Conservation (phyloP, 2,888 invertebrate species). For the Cataglyphis cursor region DNA sequence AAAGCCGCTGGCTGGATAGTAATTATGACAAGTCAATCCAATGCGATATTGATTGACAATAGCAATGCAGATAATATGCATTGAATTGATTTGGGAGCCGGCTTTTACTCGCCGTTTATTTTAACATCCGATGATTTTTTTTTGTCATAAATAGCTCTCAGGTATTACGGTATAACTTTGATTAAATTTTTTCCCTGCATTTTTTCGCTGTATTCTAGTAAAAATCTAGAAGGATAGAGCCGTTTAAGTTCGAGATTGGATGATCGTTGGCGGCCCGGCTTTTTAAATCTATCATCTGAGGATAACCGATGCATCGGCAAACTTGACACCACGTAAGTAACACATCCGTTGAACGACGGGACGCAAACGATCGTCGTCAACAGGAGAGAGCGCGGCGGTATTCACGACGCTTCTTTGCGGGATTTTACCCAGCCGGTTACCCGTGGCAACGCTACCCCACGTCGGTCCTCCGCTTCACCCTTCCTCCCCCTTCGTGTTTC, state of each 20-base stretch:
- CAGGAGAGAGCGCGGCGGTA: constrained; percentile 19
- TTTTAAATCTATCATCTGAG: background rate
- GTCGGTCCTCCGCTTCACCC: constrained; percentile 58
- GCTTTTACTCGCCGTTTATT: constrained; percentile 25
- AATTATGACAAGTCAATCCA: background rate
- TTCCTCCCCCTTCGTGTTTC: constrained; percentile 54
- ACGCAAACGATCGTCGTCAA: constrained; percentile 53
- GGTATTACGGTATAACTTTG: background rate
- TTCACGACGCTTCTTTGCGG: constrained; percentile 84
- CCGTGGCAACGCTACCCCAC: constrained; percentile 82
- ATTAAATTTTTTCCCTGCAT: background rate
- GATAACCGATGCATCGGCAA: background rate
- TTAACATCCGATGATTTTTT: constrained; percentile 12
- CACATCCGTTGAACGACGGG: constrained; percentile 6
- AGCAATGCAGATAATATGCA: constrained; percentile 4
- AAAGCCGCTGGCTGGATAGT: background rate
- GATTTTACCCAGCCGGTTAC: constrained; percentile 86
- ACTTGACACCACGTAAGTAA: background rate
- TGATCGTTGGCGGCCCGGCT: background rate
- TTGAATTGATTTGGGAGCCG: background rate
- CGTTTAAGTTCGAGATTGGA: background rate
- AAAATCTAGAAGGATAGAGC: background rate
- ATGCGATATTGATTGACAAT: background rate
- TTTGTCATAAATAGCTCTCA: background rate
- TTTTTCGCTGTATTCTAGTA: too few species aligned